These are phyloP conservation scores for Callithrix jacchus DNA, from an alignment of 2,113 vertebrate species.

Conservation along the genomic window DNA sequence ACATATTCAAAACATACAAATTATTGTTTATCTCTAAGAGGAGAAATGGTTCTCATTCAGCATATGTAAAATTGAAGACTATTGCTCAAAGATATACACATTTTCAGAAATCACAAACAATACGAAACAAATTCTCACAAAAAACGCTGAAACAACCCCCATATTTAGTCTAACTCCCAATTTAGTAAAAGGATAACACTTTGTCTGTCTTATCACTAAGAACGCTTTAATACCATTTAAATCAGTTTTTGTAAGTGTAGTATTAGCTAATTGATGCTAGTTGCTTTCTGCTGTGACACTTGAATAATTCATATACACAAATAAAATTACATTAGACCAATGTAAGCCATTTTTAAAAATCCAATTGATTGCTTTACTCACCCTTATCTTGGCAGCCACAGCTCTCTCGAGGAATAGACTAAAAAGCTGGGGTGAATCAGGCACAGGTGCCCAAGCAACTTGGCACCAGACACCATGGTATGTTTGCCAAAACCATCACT, in stretches of 20 bases:
- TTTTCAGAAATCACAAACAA: conserved; percentile 30
- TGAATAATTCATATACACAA: neutral
- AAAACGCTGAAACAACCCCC: neutral
- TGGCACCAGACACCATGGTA: neutral
- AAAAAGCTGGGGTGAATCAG: conserved; percentile 1
- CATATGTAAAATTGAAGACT: neutral
- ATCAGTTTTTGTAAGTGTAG: neutral
- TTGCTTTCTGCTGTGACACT: neutral
- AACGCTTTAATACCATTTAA: conserved; percentile 33
- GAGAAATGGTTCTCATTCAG: neutral
- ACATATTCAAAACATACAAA: conserved; percentile 3
- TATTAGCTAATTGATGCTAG: neutral
- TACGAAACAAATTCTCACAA: conserved; percentile 32
- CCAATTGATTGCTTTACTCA: neutral
- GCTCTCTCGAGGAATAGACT: conserved; percentile 47
- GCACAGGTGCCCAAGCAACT: conserved; percentile 42
- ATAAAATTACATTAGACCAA: neutral
- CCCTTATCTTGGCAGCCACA: neutral
- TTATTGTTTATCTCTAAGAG: neutral
- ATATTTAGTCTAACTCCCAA: neutral
- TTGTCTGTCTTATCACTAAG: neutral
- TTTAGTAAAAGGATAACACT: neutral
- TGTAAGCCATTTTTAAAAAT: neutral
- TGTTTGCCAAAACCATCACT: conserved; percentile 34
- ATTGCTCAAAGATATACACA: neutral